Conservation (phyloP, 2,113 vertebrate genomes). For the Galeopterus variegatus region DNA sequence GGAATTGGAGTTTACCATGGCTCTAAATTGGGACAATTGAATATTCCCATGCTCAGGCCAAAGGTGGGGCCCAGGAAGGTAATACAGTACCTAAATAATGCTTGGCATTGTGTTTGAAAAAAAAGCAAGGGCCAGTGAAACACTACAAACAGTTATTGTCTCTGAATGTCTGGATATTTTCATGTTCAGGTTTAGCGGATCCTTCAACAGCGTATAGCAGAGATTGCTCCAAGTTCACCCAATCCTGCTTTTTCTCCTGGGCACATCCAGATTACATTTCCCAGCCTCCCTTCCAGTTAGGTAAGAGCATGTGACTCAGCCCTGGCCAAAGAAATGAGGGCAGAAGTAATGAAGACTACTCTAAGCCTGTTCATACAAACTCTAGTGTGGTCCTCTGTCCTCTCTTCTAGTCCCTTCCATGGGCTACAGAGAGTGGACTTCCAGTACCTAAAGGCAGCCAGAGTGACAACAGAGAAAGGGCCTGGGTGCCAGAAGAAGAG, state of each 20-base stretch:
- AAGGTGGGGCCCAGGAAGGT: neutral
- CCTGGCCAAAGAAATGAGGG: neutral
- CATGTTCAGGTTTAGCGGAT: neutral
- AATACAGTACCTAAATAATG: neutral
- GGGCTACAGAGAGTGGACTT: neutral
- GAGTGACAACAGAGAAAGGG: neutral
- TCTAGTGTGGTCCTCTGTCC: neutral
- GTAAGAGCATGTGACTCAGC: neutral
- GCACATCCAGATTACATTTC: neutral
- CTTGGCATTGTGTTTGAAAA: neutral
- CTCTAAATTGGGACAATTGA: neutral
- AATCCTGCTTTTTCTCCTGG: neutral
- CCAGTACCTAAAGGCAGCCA: neutral
- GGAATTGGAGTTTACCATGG: neutral
- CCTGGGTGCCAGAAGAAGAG: neutral
- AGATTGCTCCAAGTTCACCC: neutral
- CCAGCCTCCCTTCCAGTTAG: neutral
- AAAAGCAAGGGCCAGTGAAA: neutral
- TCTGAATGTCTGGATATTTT: constrained; percentile 17
- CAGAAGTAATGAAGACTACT: neutral
- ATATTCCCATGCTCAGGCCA: neutral
- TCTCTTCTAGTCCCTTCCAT: neutral
- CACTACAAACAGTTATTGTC: neutral
- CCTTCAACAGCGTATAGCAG: neutral
- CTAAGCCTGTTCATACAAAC: neutral